A percentile compares a stretch with the other conserved stretches of the same genome.
phyloP scores from a whole-genome alignment of 2,113 vertebrate species.

The Phrynosoma platyrhinos region DNA sequence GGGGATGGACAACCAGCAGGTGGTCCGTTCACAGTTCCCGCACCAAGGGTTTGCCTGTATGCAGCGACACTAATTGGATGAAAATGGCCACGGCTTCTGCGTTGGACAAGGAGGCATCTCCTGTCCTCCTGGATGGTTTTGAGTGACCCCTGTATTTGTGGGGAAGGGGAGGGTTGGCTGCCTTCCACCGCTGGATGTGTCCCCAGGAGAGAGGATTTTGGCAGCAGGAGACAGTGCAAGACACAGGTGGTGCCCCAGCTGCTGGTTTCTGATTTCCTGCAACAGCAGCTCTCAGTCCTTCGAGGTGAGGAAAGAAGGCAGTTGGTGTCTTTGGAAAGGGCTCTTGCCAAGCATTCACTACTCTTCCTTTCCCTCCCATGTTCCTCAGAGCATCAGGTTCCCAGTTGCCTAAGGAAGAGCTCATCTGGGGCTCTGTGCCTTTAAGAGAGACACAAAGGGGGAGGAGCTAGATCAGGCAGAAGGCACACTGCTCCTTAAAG shows the following conservation, averaged over 20 bases:
- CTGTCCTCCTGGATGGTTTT: constrained; percentile 24
- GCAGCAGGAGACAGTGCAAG: neutral
- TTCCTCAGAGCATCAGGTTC: neutral
- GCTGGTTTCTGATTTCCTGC: constrained; percentile 4
- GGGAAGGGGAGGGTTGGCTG: neutral
- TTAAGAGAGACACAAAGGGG: neutral
- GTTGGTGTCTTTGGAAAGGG: neutral
- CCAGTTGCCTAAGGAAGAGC: neutral
- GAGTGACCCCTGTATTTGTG: neutral
- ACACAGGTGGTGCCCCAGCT: neutral
- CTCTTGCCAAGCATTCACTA: neutral
- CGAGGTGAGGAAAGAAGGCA: neutral
- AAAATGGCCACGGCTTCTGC: constrained; percentile 40
- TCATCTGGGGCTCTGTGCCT: neutral
- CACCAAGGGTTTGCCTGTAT: constrained; percentile 15
- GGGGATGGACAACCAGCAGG: neutral
- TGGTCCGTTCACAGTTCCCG: constrained; percentile 8
- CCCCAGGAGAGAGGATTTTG: constrained; percentile 25
- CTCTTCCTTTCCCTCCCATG: neutral
- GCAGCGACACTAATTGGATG: constrained; percentile 53
- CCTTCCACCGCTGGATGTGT: constrained; percentile 36
- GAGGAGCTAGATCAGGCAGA: neutral
- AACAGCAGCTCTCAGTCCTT: neutral
- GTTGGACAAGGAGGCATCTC: constrained; percentile 40
- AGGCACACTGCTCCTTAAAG: neutral